Base-by-base conservation (phyloP, 2,797 vertebrate genomes). In the Brachyrhaphis roseni region DNA sequence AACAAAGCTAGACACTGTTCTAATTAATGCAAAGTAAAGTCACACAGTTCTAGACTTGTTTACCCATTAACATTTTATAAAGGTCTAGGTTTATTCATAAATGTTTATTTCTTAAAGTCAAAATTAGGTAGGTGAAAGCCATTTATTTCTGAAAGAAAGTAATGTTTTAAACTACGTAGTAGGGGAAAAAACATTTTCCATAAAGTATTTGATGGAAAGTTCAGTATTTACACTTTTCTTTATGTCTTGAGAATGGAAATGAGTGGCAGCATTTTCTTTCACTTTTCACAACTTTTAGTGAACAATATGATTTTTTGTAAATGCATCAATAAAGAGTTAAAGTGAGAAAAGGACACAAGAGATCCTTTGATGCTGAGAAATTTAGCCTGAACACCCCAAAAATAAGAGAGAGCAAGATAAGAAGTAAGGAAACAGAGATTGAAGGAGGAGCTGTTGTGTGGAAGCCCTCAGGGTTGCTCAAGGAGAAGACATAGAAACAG, bases 401-500 rank as follows among this genome's bases (percentile, higher is more conserved):
- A 46, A 88, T 55, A 74, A 75, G 75, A 85, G 72, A 59, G 43
- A n/a, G 76, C 45, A 47, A 51, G 72, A 64, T 46, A 26, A 57
- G 76, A 49, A 70, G 31, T 72, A 77, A n/a, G 49, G 74, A 72
- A 26, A 75, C 0, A 31, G 28, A 66, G 20, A 71, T 34, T 74
- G 39, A 43, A 39, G 8, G 75, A 80, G 72, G 53, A 72, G 66
- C 46, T 78, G 84, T 71, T 84, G 71, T 78, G 76, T 51, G 79
- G 49, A 34, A 75, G 84, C 88, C 88, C 85, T 86, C 47, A 8
- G 82, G 90, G 86, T 82, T 66, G 71, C 79, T 80, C 34, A 77
- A 77, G 79, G 70, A 87, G 75, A 78, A 84, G 20, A 78, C 76
- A 28, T 26, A 18, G 73, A 76, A 80, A 84, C 82, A 77, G 87